Base-by-base conservation (phyloP, 1,140 invertebrate species). In the Aphaenogaster ashmeadi region DNA sequence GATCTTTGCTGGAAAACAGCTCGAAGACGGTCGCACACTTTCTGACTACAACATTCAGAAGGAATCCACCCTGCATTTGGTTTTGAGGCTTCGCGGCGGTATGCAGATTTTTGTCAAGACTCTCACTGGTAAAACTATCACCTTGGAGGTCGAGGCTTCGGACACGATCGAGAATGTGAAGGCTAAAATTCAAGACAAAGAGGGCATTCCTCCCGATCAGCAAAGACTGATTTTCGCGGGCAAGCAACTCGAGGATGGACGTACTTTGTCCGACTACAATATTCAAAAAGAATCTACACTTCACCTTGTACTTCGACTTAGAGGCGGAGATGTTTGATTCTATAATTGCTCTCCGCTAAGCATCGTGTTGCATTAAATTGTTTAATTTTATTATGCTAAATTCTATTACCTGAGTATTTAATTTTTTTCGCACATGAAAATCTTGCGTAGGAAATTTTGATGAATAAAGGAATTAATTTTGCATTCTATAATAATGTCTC, bases 241-340 rank as follows among this genome's bases (percentile, higher is more conserved):
- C 8, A 97, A 97, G 92, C 97, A 97, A 93, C 93, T 98, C 9
- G 97, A 97, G 94, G 97, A 97, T 94, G 97, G 97, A 0, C 95
- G 96, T 6, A 95, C 96, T 0, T 92, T 97, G 0, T 96, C 96
- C 6, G 97, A 97, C 75, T 97, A 97, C 93, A 97, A 97, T 89
- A 97, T 97, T 91, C 97, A 98, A 90, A 97, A 98, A 88, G 97
- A 98, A 92, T 98, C 97, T 0, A 98, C 97, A 15, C 94, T 97
- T 1, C 97, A 98, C 93, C 93, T 98, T 74, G 97, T 97, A 2
- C 93, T 98, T 3, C 94, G 97, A 86, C 95, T 90, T 4, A 6
- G 88, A 5, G 90, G 87, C 0, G 89, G 88, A 47, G 9, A 56
- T 87, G 8, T 75, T 3, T 88, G 27, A 89, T 89, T 86, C 33